phyloP scores from a whole-genome alignment of 2,888 invertebrate species.

The Lasioglossum zephyrum region DNA sequence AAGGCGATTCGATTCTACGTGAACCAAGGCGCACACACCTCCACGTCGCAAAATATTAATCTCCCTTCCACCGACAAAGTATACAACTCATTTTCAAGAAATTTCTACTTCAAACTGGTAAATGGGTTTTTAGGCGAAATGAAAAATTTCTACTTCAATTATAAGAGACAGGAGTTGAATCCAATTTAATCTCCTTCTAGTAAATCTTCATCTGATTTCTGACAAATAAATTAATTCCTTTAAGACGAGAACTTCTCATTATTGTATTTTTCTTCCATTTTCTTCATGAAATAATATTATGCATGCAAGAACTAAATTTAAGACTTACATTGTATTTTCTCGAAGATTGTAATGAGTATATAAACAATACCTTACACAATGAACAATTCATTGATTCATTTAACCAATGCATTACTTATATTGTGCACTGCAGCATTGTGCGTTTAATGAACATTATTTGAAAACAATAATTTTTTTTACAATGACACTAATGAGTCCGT shows the following conservation, averaged over 20 bases:
- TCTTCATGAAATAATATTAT: not conserved
- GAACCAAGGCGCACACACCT: slow-evolving; percentile 16
- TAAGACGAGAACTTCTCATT: too few relatives aligned
- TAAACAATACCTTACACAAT: not conserved
- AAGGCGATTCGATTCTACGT: slow-evolving; percentile 66
- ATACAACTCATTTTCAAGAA: not conserved
- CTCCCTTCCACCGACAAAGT: too few relatives aligned
- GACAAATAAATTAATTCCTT: not conserved
- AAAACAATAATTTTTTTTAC: not conserved
- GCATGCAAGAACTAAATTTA: not conserved
- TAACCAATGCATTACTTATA: not conserved
- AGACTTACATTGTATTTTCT: not conserved
- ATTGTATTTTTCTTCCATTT: not conserved
- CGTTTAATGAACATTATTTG: not conserved
- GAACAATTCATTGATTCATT: not conserved
- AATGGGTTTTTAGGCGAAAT: not conserved
- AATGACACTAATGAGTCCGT: not conserved
- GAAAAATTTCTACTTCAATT: not conserved
- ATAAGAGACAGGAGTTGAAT: too few relatives aligned
- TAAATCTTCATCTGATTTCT: not conserved
- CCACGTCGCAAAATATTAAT: not conserved
- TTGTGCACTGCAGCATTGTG: not conserved
- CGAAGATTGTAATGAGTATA: not conserved
- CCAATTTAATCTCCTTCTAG: not conserved
- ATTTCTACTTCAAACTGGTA: not conserved